Percentiles rank a stretch among this genome's conserved stretches.
phyloP scores from a whole-genome alignment of 2,888 invertebrate species.

The Dinocampus coccinellae region DNA sequence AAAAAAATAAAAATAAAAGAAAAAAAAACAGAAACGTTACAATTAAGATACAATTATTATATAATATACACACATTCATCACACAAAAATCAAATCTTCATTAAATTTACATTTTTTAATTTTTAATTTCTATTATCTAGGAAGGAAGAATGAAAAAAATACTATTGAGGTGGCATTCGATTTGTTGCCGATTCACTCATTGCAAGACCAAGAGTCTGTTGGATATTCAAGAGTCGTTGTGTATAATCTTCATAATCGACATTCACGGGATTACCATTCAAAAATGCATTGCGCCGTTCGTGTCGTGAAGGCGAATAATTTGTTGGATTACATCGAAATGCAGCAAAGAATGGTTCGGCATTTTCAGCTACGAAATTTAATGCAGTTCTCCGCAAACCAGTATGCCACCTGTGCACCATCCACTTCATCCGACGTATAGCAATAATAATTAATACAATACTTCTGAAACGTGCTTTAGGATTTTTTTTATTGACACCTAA shows the following conservation, averaged over 20 bases:
- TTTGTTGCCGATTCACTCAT: slow-evolving; percentile 46
- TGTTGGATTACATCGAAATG: slow-evolving; percentile 41
- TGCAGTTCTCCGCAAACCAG: slow-evolving; percentile 71
- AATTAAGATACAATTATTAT: not conserved
- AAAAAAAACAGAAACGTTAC: not conserved
- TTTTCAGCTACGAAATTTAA: slow-evolving; percentile 66
- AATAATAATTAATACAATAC: slow-evolving; percentile 73
- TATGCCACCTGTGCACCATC: slow-evolving; percentile 76
- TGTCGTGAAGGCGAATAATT: slow-evolving; percentile 57
- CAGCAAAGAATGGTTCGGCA: slow-evolving; percentile 49
- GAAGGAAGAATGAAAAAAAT: not conserved
- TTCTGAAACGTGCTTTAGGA: slow-evolving; percentile 67
- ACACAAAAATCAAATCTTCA: not conserved
- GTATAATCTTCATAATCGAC: slow-evolving; percentile 52
- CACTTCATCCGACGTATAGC: slow-evolving; percentile 78
- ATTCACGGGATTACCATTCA: slow-evolving; percentile 34
- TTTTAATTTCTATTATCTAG: not conserved
- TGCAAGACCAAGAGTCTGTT: slow-evolving; percentile 53
- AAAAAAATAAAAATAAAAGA: too few relatives aligned
- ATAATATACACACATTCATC: not conserved
- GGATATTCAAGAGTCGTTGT: slow-evolving; percentile 53
- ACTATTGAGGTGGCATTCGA: slow-evolving; percentile 7
- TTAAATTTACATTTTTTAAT: not conserved
- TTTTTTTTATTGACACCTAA: slow-evolving; percentile 48
- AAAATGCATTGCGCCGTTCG: slow-evolving; percentile 38